Percentiles rank a stretch among this genome's conserved stretches.
These are phyloP conservation scores for Sus cebifrons DNA, from an alignment of 2,797 vertebrate species.

Conservation along the genomic window DNA sequence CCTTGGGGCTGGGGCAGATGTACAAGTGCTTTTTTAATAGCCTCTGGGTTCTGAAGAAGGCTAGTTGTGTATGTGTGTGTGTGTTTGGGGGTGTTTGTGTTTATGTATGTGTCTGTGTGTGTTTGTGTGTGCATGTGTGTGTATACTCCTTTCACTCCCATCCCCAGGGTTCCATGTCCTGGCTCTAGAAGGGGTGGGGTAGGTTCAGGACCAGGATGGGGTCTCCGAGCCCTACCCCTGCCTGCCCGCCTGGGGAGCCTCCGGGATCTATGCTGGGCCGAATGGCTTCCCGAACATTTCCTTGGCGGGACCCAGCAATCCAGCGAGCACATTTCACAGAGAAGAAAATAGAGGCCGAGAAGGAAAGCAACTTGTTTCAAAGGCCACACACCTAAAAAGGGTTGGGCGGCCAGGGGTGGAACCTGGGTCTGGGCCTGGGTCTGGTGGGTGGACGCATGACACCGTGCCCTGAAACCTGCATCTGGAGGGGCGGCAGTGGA, in stretches of 20 bases:
- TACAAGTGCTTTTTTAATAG: not conserved
- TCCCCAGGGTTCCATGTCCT: not conserved
- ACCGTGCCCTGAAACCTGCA: not conserved
- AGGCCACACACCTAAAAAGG: not conserved
- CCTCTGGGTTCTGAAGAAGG: not conserved
- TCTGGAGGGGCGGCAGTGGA: not conserved
- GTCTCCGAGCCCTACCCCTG: fast-evolving
- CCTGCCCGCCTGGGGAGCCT: not conserved
- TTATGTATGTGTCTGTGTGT: not conserved
- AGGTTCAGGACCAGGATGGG: not conserved
- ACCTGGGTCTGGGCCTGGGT: not conserved
- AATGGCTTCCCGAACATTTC: not conserved
- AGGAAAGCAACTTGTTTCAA: not conserved
- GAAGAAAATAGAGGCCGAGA: not conserved
- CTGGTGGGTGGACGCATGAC: not conserved
- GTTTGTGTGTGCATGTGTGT: not conserved
- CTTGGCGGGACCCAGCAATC: not conserved
- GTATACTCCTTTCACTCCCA: too few relatives aligned
- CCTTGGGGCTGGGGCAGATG: not conserved
- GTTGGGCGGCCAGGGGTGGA: not conserved
- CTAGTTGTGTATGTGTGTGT: not conserved
- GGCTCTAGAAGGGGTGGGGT: not conserved
- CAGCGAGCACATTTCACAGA: not conserved
- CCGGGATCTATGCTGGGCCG: not conserved
- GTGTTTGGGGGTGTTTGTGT: too few relatives aligned